These are phyloP conservation scores for Proctacanthus coquilletti DNA, from an alignment of 1,140 invertebrate species.

Conservation along the genomic window DNA sequence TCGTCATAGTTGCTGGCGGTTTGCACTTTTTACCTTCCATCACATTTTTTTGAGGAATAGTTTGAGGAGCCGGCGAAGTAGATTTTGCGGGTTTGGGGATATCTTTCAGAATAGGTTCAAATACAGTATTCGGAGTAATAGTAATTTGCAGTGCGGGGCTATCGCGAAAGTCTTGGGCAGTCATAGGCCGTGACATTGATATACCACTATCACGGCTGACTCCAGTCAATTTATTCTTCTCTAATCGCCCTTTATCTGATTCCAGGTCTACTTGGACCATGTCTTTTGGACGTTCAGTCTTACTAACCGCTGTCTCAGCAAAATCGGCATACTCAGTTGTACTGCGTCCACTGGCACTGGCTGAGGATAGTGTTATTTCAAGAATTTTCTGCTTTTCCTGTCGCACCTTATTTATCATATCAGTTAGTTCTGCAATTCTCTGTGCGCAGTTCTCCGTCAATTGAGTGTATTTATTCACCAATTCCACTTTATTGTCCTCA, in stretches of 20 bases:
- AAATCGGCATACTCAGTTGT: conserved; percentile 26
- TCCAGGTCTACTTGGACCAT: neutral
- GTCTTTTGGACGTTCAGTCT: no score
- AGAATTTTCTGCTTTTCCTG: conserved; percentile 25
- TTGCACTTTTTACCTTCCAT: no score
- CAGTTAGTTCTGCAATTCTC: conserved; percentile 21
- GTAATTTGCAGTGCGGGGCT: neutral
- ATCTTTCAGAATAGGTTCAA: conserved; percentile 8
- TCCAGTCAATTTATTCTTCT: conserved; percentile 20
- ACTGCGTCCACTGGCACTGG: conserved; percentile 18
- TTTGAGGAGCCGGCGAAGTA: neutral
- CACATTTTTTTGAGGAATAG: conserved; percentile 8
- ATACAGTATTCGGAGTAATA: neutral
- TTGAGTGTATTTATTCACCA: conserved; percentile 12
- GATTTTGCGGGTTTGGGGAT: conserved; percentile 8
- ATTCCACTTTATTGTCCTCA: no score
- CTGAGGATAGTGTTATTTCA: conserved; percentile 24
- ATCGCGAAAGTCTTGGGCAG: conserved; percentile 13
- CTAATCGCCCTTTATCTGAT: conserved; percentile 6
- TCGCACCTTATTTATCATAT: conserved; percentile 22
- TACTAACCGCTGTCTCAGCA: conserved; percentile 6
- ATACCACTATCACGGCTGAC: conserved; percentile 27
- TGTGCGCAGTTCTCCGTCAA: conserved; percentile 24
- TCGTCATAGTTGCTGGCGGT: conserved; percentile 16
- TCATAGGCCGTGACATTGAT: conserved; percentile 18